Conservation (phyloP, 2,888 invertebrate genomes). For the Latrodectus elegans region DNA sequence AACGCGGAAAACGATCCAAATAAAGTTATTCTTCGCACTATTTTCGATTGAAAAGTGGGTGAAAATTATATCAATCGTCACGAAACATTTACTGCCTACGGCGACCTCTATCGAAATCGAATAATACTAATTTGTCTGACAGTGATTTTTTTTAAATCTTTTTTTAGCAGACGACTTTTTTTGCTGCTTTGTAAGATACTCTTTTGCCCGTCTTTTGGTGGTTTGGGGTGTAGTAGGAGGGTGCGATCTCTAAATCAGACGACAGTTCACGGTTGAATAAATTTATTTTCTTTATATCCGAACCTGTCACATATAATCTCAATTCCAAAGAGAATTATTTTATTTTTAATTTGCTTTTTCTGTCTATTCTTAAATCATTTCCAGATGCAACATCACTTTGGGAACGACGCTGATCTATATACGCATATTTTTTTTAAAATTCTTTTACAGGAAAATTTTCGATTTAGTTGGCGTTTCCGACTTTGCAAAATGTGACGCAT, state of each 20-base stretch:
- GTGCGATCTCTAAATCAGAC: not conserved
- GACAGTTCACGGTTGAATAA: not conserved
- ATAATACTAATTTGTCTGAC: not conserved
- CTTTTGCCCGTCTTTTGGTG: not conserved
- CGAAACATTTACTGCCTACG: not conserved
- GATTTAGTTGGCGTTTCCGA: not conserved
- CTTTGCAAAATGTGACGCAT: not conserved
- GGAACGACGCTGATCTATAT: not conserved
- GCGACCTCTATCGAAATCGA: constrained; percentile 29
- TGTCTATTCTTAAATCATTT: not conserved
- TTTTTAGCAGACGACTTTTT: not conserved
- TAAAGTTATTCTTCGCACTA: not conserved
- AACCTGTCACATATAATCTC: not conserved
- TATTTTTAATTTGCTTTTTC: not conserved
- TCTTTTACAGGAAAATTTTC: not conserved
- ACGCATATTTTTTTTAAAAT: not conserved
- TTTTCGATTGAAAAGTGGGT: not conserved
- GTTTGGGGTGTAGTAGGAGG: not conserved
- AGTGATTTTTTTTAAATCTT: not conserved
- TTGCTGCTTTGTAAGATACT: not conserved
- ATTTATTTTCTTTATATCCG: not conserved
- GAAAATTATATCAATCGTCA: not conserved
- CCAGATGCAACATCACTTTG: not conserved
- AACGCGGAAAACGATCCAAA: not conserved
- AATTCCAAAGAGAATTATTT: not conserved